These are phyloP conservation scores for Griposia aprilina DNA, from an alignment of 2,888 invertebrate genomes.

Conservation along the genomic window DNA sequence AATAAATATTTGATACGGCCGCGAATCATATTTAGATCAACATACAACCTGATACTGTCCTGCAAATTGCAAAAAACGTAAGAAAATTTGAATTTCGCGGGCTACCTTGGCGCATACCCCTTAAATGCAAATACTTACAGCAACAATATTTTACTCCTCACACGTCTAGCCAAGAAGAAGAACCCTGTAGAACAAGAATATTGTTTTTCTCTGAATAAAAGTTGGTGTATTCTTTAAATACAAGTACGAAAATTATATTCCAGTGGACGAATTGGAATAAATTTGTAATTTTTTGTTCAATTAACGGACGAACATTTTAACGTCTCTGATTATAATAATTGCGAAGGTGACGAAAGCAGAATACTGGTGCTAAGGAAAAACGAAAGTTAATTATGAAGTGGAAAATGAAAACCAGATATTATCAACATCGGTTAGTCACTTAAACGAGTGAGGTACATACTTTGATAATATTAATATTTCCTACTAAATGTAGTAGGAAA, in stretches of 20 bases:
- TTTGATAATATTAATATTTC: not conserved
- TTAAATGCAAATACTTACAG: conserved; percentile 34
- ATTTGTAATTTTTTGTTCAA: conserved; percentile 5
- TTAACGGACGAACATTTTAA: conserved; percentile 29
- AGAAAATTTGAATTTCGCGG: no score
- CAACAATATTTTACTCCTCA: conserved; percentile 21
- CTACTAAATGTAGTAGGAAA: no score
- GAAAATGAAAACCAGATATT: not conserved
- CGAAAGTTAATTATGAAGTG: not conserved
- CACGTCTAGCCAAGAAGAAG: not conserved
- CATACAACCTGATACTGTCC: no score
- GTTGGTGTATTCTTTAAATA: not conserved
- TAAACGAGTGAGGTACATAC: no score
- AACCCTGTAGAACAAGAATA: not conserved
- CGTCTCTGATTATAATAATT: conserved; percentile 12
- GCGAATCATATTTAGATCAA: no score
- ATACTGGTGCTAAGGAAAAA: conserved; percentile 26
- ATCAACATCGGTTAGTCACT: no score
- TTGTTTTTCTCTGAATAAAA: conserved; percentile 8
- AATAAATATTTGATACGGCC: no score
- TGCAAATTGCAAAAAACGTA: no score
- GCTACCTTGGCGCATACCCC: no score
- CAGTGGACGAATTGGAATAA: not conserved
- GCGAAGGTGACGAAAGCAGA: conserved; percentile 24
- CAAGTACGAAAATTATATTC: no score